Conservation (phyloP, 2,113 vertebrate species). For the Monopterus albus region DNA sequence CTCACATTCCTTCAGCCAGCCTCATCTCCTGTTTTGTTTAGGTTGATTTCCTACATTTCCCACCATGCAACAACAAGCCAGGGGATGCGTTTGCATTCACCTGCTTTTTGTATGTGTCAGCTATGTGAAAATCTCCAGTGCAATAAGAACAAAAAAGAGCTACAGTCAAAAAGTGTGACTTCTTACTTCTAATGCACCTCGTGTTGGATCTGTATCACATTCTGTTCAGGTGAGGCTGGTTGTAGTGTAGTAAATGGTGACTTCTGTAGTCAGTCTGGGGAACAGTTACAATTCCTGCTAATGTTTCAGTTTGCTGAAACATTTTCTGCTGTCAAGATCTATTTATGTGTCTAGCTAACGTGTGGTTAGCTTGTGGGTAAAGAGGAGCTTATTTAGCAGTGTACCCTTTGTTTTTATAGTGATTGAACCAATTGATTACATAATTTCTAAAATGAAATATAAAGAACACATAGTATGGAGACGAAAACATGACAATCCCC, state of each 20-base stretch:
- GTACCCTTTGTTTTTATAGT: no score
- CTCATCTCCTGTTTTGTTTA: no score
- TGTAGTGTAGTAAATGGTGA: no score
- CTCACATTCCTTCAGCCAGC: conserved; percentile 43
- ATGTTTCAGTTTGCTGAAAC: conserved; percentile 3
- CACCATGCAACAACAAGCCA: background rate
- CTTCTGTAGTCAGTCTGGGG: background rate
- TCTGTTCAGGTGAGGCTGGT: no score
- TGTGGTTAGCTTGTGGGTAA: background rate
- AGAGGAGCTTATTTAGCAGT: background rate
- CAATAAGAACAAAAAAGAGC: background rate
- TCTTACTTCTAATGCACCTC: no score
- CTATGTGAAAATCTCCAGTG: background rate
- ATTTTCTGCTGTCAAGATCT: background rate
- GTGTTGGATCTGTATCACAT: no score
- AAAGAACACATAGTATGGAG: background rate
- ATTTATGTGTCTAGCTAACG: background rate
- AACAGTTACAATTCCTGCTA: conserved; percentile 10
- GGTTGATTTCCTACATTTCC: conserved; percentile 4
- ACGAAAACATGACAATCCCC: background rate
- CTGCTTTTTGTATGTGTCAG: background rate
- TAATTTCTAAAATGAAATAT: background rate
- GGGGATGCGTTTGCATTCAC: background rate
- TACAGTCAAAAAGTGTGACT: no score
- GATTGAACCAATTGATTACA: background rate